These are phyloP conservation scores for Drosophila bunnanda DNA, from an alignment of 2,888 invertebrate genomes.

Conservation along the genomic window DNA sequence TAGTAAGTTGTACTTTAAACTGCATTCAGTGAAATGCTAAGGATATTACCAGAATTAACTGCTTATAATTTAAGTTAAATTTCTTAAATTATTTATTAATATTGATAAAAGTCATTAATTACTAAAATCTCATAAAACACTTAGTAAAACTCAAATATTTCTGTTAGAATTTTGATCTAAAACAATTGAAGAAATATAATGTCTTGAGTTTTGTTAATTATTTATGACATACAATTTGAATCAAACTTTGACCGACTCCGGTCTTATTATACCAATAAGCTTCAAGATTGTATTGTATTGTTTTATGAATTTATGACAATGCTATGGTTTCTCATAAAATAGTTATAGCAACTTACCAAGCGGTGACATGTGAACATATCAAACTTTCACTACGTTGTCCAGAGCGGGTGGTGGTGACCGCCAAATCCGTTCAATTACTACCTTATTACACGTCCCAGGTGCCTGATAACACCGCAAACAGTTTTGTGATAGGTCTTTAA, in stretches of 20 bases:
- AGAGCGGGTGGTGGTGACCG: slow-evolving; percentile 16
- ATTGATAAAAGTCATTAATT: neutral
- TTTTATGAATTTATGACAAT: neutral
- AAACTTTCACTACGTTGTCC: slow-evolving; percentile 58
- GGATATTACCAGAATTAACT: neutral
- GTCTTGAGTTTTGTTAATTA: neutral
- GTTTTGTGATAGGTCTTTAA: slow-evolving; percentile 12
- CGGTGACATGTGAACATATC: neutral
- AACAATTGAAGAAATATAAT: neutral
- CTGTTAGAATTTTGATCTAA: neutral
- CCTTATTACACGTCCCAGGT: slow-evolving; percentile 43
- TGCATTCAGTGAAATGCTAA: neutral
- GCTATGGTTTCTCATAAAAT: slow-evolving; percentile 1
- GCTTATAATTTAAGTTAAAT: neutral
- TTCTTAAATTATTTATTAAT: neutral
- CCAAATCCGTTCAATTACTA: slow-evolving; percentile 27
- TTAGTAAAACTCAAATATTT: neutral
- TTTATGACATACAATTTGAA: neutral
- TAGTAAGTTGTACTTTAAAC: neutral
- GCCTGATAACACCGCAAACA: slow-evolving; percentile 24
- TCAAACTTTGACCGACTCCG: neutral
- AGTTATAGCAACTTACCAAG: slow-evolving; percentile 1
- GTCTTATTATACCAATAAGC: neutral
- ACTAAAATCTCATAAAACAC: neutral
- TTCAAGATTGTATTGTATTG: neutral